Conservation (phyloP, 92 coral and sea anemone genomes). For the Metridium senile region DNA sequence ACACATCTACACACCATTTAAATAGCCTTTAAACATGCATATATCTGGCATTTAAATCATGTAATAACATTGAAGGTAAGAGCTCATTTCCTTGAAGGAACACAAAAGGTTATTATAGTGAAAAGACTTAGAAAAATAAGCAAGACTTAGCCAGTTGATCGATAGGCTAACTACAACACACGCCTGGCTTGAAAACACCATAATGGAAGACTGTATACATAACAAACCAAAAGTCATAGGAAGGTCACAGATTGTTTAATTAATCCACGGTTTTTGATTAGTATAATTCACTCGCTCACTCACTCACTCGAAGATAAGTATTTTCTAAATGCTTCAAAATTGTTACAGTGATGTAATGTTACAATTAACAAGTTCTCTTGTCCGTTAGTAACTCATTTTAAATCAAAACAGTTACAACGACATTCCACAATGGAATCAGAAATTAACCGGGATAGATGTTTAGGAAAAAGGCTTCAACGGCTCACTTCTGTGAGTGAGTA, state of each 20-base stretch:
- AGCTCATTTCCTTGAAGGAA: neutral
- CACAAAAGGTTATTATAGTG: neutral
- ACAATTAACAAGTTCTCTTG: neutral
- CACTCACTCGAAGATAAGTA: neutral
- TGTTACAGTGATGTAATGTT: neutral
- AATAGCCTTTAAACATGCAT: constrained; percentile 4
- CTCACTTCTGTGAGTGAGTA: too few species aligned
- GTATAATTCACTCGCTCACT: neutral
- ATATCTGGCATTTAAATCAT: constrained; percentile 15
- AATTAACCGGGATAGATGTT: too few species aligned
- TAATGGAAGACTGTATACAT: neutral
- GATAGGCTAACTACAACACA: neutral
- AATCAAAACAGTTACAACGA: neutral
- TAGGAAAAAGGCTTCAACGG: too few species aligned
- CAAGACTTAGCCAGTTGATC: neutral
- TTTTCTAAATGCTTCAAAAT: neutral
- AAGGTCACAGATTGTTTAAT: neutral
- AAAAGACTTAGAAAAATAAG: neutral
- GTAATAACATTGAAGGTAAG: neutral
- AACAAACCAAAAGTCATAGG: neutral
- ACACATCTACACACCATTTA: neutral
- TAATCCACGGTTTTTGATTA: neutral
- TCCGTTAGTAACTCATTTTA: neutral
- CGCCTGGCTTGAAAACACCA: neutral
- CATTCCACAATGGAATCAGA: neutral